phyloP scores from a whole-genome alignment of 1,140 invertebrate species.

The Hermatobates lingyangjiaoensis region DNA sequence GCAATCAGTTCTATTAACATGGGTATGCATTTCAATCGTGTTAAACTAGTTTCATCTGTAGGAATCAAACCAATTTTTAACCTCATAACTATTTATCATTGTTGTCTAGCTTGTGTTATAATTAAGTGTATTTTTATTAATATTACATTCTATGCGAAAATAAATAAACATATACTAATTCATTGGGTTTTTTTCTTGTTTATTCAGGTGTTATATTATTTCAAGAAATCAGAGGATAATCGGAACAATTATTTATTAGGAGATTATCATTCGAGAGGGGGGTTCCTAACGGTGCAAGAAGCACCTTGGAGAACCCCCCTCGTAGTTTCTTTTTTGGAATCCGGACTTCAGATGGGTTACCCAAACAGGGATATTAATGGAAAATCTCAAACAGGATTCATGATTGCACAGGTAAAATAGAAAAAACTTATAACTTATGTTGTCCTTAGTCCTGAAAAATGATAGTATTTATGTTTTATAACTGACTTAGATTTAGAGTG shows the following conservation, averaged over 20 bases:
- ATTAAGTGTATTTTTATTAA: no score
- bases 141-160: background rate
- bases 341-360: constrained; percentile 72
- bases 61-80: no score
- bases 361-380: constrained; percentile 74
- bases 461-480: no score
- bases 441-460: no score
- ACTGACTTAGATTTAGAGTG: no score
- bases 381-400: constrained; percentile 60
- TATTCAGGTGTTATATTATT: constrained; percentile 51
- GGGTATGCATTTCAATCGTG: no score
- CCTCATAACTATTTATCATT: no score
- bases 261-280: constrained; percentile 52
- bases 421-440: no score
- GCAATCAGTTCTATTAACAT: no score
- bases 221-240: constrained; percentile 77
- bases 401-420: constrained; percentile 50
- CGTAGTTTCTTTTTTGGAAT: constrained; percentile 63
- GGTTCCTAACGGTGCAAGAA: constrained; percentile 63
- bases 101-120: no score
- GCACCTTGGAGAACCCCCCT: constrained; percentile 64
- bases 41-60: no score
- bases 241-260: constrained; percentile 54
- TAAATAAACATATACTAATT: background rate
- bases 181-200: background rate